phyloP scores from a whole-genome alignment of 2,113 vertebrate species.

The Brachyhypopomus gauderio region DNA sequence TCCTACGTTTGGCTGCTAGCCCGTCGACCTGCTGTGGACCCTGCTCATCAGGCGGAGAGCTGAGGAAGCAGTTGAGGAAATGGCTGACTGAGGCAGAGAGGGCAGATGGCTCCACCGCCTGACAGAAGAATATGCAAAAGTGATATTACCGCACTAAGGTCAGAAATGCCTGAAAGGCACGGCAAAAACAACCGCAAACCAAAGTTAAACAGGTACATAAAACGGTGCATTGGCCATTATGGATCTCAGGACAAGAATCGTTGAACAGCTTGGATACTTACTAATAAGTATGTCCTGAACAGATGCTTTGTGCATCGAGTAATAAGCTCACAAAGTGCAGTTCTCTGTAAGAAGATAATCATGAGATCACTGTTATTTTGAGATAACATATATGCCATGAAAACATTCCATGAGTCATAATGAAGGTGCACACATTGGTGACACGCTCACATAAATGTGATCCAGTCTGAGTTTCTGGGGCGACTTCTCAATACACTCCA shows the following conservation, averaged over 20 bases:
- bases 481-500: conserved; percentile 77
- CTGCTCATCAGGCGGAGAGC: conserved; percentile 83
- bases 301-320: conserved; percentile 93
- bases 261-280: conserved; percentile 57
- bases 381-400: background rate
- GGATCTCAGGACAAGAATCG: background rate
- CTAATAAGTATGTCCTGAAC: conserved; percentile 93
- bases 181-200: background rate
- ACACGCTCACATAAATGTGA: conserved; percentile 83
- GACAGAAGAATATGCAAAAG: conserved; percentile 27
- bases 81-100: conserved; percentile 94
- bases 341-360: conserved; percentile 77
- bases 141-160: conserved; percentile 1
- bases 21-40: conserved; percentile 84
- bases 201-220: background rate
- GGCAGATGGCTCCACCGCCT: conserved; percentile 91
- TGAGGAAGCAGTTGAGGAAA: conserved; percentile 95
- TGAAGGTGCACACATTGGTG: background rate
- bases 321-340: conserved; percentile 87
- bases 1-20: conserved; percentile 86
- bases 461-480: conserved; percentile 78
- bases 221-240: background rate
- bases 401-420: background rate
- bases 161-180: background rate
- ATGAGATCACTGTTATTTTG: background rate